Conservation (phyloP, 2,797 vertebrate species). For the Sylvia borin region DNA sequence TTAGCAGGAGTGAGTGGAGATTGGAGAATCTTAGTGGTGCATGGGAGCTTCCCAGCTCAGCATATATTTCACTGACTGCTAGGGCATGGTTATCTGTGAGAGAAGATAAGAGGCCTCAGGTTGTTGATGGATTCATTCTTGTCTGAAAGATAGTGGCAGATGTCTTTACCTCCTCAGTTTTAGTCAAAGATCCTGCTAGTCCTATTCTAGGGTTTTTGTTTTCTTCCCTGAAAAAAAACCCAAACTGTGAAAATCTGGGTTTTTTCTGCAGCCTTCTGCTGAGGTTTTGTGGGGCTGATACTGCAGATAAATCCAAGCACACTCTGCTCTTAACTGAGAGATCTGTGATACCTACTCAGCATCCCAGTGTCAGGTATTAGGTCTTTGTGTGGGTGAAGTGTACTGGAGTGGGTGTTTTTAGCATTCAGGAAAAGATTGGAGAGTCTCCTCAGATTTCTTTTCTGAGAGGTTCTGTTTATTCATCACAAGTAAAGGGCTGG, state of each 20-base stretch:
- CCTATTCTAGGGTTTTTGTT: constrained; percentile 13
- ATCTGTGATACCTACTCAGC: constrained; percentile 38
- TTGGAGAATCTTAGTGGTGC: not conserved
- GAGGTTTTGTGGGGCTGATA: not conserved
- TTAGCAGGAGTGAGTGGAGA: not conserved
- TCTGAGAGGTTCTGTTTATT: not conserved
- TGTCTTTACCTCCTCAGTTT: not conserved
- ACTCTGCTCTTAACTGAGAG: not conserved
- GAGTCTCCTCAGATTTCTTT: constrained; percentile 5
- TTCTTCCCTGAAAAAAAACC: not conserved
- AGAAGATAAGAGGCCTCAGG: not conserved
- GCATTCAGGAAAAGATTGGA: not conserved
- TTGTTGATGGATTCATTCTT: not conserved
- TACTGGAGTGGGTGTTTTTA: not conserved
- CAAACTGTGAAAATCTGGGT: not conserved
- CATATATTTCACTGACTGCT: not conserved
- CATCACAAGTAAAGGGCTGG: not conserved
- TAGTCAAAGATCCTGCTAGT: not conserved
- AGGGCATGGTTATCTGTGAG: not conserved
- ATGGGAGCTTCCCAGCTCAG: not conserved
- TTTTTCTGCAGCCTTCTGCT: not conserved
- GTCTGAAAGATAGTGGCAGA: not conserved
- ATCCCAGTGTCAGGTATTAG: not conserved
- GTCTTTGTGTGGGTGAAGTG: constrained; percentile 43
- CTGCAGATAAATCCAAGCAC: constrained; percentile 16